These are phyloP conservation scores for Drosophila pandora DNA, from an alignment of 1,140 invertebrate genomes.

Conservation along the genomic window DNA sequence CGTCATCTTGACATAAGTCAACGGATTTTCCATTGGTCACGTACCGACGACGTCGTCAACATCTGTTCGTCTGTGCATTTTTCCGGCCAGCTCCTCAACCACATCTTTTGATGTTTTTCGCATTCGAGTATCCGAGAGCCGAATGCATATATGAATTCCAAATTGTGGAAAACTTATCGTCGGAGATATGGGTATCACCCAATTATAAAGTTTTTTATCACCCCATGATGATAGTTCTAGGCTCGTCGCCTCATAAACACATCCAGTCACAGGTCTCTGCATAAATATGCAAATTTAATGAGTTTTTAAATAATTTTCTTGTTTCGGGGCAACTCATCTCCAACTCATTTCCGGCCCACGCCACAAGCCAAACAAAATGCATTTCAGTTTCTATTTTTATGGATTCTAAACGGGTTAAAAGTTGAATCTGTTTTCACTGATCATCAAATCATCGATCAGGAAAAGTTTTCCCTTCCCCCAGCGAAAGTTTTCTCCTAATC, in stretches of 20 bases:
- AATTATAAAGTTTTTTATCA: constrained; percentile 77
- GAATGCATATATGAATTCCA: constrained; percentile 46
- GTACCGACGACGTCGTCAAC: constrained; percentile 52
- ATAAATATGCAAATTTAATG: constrained; percentile 79
- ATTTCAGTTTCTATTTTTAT: constrained; percentile 39
- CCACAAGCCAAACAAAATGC: constrained; percentile 17
- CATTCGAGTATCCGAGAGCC: neutral
- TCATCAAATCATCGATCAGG: constrained; percentile 74
- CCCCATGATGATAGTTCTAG: constrained; percentile 63
- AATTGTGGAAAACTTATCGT: constrained; percentile 50
- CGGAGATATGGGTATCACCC: constrained; percentile 61
- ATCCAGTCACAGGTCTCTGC: constrained; percentile 57
- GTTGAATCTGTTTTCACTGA: constrained; percentile 55
- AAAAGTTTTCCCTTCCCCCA: constrained; percentile 47
- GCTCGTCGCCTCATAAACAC: constrained; percentile 60
- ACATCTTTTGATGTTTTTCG: constrained; percentile 28
- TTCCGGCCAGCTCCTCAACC: neutral
- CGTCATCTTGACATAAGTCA: constrained; percentile 79
- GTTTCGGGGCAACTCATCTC: constrained; percentile 41
- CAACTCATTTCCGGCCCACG: constrained; percentile 65
- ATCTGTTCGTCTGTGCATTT: constrained; percentile 60
- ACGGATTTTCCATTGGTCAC: constrained; percentile 79
- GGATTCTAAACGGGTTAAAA: constrained; percentile 74
- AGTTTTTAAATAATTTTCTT: constrained; percentile 75
- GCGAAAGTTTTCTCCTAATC: constrained; percentile 60